A percentile compares a stretch with the other conserved stretches of the same genome.
These are phyloP conservation scores for Drosophila orena DNA, from an alignment of 1,140 invertebrate species.

Conservation along the genomic window DNA sequence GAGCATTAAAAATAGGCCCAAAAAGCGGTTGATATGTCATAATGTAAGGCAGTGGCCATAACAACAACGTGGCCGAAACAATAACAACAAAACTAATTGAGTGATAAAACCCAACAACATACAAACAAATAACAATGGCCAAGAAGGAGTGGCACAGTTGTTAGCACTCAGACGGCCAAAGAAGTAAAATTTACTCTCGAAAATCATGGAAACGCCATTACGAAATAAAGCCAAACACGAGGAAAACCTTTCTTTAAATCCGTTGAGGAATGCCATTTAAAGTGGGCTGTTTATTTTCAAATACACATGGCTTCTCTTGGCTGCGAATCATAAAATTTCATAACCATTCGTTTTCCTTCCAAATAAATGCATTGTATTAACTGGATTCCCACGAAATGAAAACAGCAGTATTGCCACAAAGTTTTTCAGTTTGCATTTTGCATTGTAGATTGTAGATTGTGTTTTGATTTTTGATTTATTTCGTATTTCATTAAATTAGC, in stretches of 20 bases:
- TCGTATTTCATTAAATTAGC: too few relatives aligned
- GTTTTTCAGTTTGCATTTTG: too few relatives aligned
- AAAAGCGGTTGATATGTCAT: conserved; percentile 20
- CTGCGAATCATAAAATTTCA: too few relatives aligned
- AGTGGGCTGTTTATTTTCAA: too few relatives aligned
- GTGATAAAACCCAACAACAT: conserved; percentile 65
- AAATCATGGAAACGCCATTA: neutral
- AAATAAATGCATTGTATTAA: too few relatives aligned
- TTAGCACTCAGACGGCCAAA: conserved; percentile 3
- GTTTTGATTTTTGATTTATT: too few relatives aligned
- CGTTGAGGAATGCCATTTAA: neutral
- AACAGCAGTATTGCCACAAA: too few relatives aligned
- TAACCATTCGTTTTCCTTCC: too few relatives aligned
- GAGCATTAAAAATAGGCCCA: conserved; percentile 5
- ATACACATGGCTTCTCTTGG: too few relatives aligned
- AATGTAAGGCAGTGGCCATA: conserved; percentile 44
- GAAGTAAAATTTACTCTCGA: neutral
- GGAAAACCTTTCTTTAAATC: neutral
- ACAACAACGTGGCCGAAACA: conserved; percentile 14
- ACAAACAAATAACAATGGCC: conserved; percentile 34
- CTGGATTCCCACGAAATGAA: too few relatives aligned
- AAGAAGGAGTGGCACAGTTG: conserved; percentile 6
- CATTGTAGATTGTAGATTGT: too few relatives aligned
- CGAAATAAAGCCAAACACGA: neutral
- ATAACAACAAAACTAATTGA: conserved; percentile 72